These are phyloP conservation scores for Ischnus inquisitorius DNA, from an alignment of 2,888 invertebrate genomes.

Conservation along the genomic window DNA sequence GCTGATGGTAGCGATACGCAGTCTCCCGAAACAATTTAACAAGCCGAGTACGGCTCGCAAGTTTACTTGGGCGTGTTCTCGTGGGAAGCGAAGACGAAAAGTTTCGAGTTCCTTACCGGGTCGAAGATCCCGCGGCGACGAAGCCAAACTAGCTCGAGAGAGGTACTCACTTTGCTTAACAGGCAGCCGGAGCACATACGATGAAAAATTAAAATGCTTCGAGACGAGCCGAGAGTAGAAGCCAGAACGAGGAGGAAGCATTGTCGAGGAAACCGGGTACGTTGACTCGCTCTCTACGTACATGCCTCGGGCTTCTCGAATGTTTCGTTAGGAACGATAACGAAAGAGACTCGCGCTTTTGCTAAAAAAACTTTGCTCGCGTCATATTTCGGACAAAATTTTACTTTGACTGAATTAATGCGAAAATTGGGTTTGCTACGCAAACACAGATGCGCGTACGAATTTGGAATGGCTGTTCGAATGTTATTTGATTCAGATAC, in stretches of 20 bases:
- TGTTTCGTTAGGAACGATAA: neutral
- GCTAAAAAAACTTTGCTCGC: neutral
- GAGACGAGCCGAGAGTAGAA: neutral
- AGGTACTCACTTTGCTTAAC: constrained; percentile 20
- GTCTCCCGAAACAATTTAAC: constrained; percentile 11
- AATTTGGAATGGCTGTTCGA: neutral
- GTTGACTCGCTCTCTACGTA: neutral
- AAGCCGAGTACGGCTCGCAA: neutral
- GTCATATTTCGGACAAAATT: neutral
- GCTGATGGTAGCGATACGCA: constrained; percentile 7
- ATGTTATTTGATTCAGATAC: neutral
- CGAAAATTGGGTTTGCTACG: no score
- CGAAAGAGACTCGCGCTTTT: neutral
- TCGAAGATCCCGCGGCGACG: constrained; percentile 16
- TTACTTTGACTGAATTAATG: neutral
- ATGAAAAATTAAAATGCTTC: constrained; percentile 36
- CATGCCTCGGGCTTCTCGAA: neutral
- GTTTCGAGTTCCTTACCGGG: constrained; percentile 30
- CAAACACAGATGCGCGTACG: neutral
- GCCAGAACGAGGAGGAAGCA: neutral
- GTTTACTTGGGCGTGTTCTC: neutral
- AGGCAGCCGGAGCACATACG: neutral
- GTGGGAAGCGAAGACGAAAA: constrained; percentile 5
- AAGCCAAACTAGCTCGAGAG: constrained; percentile 10
- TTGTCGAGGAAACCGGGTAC: constrained; percentile 1